These are phyloP conservation scores for Drosophila colorata DNA, from an alignment of 2,888 invertebrate genomes.

Conservation along the genomic window DNA sequence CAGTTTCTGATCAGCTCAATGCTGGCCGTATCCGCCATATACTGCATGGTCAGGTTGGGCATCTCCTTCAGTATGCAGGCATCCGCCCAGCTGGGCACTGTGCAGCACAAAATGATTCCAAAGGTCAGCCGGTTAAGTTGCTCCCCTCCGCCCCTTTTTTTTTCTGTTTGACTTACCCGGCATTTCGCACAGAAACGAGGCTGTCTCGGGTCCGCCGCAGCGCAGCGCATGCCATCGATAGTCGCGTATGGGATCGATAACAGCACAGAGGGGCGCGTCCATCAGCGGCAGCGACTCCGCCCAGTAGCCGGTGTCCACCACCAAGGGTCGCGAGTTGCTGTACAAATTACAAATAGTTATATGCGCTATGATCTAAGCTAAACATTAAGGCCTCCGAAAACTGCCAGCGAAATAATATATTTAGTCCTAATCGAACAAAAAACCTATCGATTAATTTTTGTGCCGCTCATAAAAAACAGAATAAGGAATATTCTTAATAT, in stretches of 20 bases:
- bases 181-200: slow-evolving; percentile 92
- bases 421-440: too few species aligned
- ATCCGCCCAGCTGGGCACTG: slow-evolving; percentile 93
- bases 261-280: slow-evolving; percentile 89
- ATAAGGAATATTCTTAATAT: too few species aligned
- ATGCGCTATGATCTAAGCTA: background rate
- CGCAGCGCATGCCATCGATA: slow-evolving; percentile 91
- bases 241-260: slow-evolving; percentile 91
- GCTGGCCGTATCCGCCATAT: slow-evolving; percentile 91
- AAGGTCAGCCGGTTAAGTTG: background rate
- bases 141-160: too few species aligned
- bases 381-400: too few species aligned
- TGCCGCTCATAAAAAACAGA: too few species aligned
- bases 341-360: background rate
- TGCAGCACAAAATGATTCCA: slow-evolving; percentile 8
- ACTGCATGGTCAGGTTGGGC: slow-evolving; percentile 90
- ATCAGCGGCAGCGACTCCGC: slow-evolving; percentile 88
- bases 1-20: slow-evolving; percentile 91
- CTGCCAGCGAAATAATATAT: too few species aligned
- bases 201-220: slow-evolving; percentile 91
- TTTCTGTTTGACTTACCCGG: too few species aligned
- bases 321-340: slow-evolving; percentile 84
- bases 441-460: too few species aligned
- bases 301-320: slow-evolving; percentile 88
- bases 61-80: slow-evolving; percentile 90